phyloP scores from a whole-genome alignment of 2,888 invertebrate species.

The Torymus aiolomorphi region DNA sequence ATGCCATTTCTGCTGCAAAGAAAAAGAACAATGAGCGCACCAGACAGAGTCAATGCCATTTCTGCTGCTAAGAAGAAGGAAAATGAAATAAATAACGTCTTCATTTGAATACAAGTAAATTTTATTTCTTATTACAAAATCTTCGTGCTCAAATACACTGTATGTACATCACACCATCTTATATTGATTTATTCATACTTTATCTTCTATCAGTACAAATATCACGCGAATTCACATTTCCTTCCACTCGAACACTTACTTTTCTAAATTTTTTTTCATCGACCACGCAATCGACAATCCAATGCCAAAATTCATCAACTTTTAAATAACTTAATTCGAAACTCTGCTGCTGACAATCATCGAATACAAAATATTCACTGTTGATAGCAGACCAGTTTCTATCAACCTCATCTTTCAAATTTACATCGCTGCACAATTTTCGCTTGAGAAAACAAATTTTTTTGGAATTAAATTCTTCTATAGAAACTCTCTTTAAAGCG shows the following conservation, averaged over 20 bases:
- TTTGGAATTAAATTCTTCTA: constrained; percentile 80
- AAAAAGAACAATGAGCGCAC: too few species aligned
- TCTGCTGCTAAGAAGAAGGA: too few species aligned
- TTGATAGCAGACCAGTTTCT: constrained; percentile 89
- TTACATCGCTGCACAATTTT: constrained; percentile 85
- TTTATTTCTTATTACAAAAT: too few species aligned
- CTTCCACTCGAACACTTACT: constrained; percentile 69
- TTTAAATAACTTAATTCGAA: constrained; percentile 10
- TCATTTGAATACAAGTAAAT: too few species aligned
- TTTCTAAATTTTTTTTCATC: constrained; percentile 65
- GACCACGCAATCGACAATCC: constrained; percentile 63
- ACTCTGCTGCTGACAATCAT: constrained; percentile 76
- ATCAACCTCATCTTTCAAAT: constrained; percentile 89
- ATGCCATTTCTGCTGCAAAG: too few species aligned
- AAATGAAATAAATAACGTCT: too few species aligned
- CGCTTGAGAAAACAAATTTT: constrained; percentile 84
- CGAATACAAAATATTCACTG: constrained; percentile 85
- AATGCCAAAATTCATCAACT: constrained; percentile 65
- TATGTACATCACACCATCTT: too few species aligned
- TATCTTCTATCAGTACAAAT: too few species aligned
- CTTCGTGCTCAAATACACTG: too few species aligned
- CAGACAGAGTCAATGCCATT: too few species aligned
- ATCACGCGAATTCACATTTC: constrained; percentile 44
- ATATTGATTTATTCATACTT: too few species aligned
- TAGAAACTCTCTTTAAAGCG: constrained; percentile 78